Conservation (phyloP, 2,113 vertebrate genomes). For the Alouatta palliata region DNA sequence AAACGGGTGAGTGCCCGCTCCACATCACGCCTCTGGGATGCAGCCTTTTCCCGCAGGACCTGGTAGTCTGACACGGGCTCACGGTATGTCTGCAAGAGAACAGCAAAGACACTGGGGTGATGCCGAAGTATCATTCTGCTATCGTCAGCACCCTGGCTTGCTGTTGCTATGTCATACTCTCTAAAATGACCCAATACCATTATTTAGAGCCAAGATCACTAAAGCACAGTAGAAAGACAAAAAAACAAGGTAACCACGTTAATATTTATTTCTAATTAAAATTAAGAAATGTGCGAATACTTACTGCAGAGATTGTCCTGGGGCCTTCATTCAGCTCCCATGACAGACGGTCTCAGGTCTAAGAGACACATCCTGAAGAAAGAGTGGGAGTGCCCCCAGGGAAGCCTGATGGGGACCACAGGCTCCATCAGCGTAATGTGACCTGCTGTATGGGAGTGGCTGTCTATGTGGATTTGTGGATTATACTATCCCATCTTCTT, state of each 20-base stretch:
- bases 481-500: not conserved
- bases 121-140: fast-evolving
- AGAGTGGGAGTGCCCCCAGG: not conserved
- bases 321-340: not conserved
- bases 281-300: not conserved
- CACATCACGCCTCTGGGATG: slow-evolving; percentile 94
- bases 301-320: not conserved
- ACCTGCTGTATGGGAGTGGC: not conserved
- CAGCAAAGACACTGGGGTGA: not conserved
- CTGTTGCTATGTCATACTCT: not conserved
- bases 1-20: slow-evolving; percentile 97
- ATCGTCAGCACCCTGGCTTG: not conserved
- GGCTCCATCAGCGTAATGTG: not conserved
- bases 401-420: not conserved
- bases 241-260: not conserved
- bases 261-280: not conserved
- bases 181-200: not conserved
- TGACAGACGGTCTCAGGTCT: not conserved
- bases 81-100: slow-evolving; percentile 90
- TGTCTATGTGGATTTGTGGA: not conserved
- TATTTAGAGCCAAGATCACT: not conserved
- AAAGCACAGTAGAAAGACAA: not conserved
- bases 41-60: slow-evolving; percentile 95
- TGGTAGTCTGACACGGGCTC: slow-evolving; percentile 97
- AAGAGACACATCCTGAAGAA: not conserved